These are phyloP conservation scores for Morone saxatilis DNA, from an alignment of 2,113 vertebrate species.

Conservation along the genomic window DNA sequence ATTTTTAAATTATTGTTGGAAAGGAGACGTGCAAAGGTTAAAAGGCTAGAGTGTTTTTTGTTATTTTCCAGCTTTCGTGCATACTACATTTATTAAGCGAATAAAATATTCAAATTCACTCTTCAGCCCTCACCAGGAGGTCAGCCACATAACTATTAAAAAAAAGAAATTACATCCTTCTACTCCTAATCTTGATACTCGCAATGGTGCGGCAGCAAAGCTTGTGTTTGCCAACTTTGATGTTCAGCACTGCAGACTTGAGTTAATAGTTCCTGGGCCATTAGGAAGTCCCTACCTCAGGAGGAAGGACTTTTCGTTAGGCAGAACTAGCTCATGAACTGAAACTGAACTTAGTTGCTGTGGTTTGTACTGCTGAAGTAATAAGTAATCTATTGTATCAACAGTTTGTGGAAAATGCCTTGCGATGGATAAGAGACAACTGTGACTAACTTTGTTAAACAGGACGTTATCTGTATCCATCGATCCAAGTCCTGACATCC, in stretches of 20 bases:
- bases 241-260: not conserved
- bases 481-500: no score
- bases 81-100: not conserved
- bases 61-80: not conserved
- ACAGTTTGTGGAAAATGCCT: not conserved
- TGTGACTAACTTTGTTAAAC: not conserved
- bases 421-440: not conserved
- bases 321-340: not conserved
- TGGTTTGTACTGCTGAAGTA: not conserved
- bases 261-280: no score
- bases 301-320: not conserved
- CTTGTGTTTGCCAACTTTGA: not conserved
- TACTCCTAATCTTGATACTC: not conserved
- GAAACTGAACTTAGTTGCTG: not conserved
- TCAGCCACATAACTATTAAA: not conserved
- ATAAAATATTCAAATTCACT: not conserved
- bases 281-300: not conserved
- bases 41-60: no score
- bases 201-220: not conserved
- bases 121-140: not conserved
- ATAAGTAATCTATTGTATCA: constrained; percentile 18
- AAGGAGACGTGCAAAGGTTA: not conserved
- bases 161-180: no score
- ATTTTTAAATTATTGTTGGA: not conserved
- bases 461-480: no score